Evolutionary conservation across 2,888 invertebrate genomes (phyloP).

Genomic region (Polymixis flavicincta): DNA sequence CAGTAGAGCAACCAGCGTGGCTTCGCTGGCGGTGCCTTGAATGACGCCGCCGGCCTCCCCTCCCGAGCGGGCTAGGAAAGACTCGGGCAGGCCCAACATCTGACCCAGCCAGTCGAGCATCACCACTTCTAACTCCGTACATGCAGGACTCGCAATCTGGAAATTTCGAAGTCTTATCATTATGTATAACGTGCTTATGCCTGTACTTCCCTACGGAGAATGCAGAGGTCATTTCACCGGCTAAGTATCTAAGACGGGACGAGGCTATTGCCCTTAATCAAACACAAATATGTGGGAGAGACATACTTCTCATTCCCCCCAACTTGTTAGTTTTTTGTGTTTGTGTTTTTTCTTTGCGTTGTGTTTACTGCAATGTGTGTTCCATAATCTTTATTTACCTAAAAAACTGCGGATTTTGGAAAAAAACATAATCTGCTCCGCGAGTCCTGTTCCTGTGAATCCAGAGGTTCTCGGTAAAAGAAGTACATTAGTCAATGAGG

Average conservation of each 20-base stretch:
- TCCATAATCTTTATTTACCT: neutral
- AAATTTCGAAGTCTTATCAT: conserved; percentile 56
- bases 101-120: conserved; percentile 99
- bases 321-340: neutral
- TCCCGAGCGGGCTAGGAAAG: conserved; percentile 95
- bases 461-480: neutral
- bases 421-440: neutral
- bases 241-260: neutral
- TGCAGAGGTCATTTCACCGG: neutral
- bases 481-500: neutral
- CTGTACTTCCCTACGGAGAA: neutral
- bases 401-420: neutral
- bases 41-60: conserved; percentile 97
- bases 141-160: conserved; percentile 98
- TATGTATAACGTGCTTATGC: neutral
- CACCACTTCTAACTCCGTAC: conserved; percentile 98
- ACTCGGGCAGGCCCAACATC: conserved; percentile 96
- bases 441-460: neutral
- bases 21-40: conserved; percentile 98
- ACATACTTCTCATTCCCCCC: neutral
- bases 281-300: neutral
- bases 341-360: neutral
- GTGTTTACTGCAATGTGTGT: neutral
- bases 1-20: conserved; percentile 97
- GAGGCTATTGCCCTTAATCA: neutral